These are phyloP conservation scores for Leucoma salicis DNA, from an alignment of 2,888 invertebrate genomes.

Conservation along the genomic window DNA sequence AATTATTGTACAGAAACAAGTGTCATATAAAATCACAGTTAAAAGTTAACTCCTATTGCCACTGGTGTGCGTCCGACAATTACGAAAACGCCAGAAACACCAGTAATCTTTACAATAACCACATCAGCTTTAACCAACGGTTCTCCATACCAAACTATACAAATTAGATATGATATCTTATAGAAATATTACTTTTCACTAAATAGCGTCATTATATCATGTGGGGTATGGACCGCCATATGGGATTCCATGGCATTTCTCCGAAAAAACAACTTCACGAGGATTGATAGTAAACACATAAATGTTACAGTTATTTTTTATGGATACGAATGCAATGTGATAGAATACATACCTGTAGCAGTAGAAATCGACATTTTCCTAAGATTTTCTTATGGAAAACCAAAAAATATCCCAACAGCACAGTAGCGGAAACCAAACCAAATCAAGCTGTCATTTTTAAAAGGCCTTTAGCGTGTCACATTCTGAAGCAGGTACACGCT, in stretches of 20 bases:
- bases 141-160: constrained; percentile 21
- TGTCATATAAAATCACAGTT: too few species aligned
- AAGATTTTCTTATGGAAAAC: constrained; percentile 67
- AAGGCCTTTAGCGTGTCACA: constrained; percentile 64
- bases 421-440: constrained; percentile 82
- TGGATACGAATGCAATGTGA: constrained; percentile 37
- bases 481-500: constrained; percentile 33
- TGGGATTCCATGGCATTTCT: constrained; percentile 81
- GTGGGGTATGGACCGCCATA: constrained; percentile 81
- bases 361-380: constrained; percentile 77
- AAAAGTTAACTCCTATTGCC: constrained; percentile 30
- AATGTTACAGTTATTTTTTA: constrained; percentile 33
- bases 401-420: constrained; percentile 80
- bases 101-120: constrained; percentile 59
- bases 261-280: constrained; percentile 72
- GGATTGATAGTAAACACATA: constrained; percentile 60
- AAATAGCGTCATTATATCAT: constrained; percentile 78
- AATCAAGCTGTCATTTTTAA: constrained; percentile 80
- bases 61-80: constrained; percentile 47
- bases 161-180: constrained; percentile 37
- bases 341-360: constrained; percentile 70
- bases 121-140: constrained; percentile 37
- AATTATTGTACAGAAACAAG: too few species aligned
- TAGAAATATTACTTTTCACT: constrained; percentile 48
- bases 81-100: constrained; percentile 56